Evolutionary conservation across 64 coral and sea anemone genomes (phyloP), one percentile per base, ranked within the genome.

Genomic region (Porites australiensis): DNA sequence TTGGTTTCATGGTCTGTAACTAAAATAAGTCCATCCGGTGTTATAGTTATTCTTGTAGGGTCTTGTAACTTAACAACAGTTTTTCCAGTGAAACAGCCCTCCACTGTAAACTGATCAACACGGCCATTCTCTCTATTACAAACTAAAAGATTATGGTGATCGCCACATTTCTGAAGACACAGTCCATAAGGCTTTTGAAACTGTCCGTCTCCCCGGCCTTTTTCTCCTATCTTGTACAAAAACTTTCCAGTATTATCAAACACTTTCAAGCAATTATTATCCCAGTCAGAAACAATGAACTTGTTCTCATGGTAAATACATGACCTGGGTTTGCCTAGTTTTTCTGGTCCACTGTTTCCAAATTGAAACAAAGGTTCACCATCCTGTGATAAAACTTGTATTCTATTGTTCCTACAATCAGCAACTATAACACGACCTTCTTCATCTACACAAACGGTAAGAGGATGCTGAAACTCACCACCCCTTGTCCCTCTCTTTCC

Each of bases 31-130:
- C 54, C 54, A 57, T 57, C 3, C 12, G 4, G 54, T 57, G 54
- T 57, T 57, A 4, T 57, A 12, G 54, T 57, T 57, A 57, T 57
- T 57, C 2, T 12, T 57, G 0, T 57, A 11, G 86, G 86, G 12
- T 0, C 0, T 11, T 4, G 3, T 15, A 88, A 88, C 68, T 57
- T 57, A 57, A 37, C n/a, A n/a, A n/a, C 74, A 43, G 86, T 88
- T 55, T 88, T 88, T 3, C 48, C 86, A 19, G 74, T 57, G 54
- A 57, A 57, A 57, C 4, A 5, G 12, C 91, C 83, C 49, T 79
- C 48, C 61, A 93, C 67, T 12, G 72, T 93, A 14, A 93, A 45
- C 44, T 87, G 23, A 6, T 93, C n/a, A 19, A 93, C 50, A 22
- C 83, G 16, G 37, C 77, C 10, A 58, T 74, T 91, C 6, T 1